Conservation (phyloP, 2,797 vertebrate genomes). For the Gadopsis bispinosus region DNA sequence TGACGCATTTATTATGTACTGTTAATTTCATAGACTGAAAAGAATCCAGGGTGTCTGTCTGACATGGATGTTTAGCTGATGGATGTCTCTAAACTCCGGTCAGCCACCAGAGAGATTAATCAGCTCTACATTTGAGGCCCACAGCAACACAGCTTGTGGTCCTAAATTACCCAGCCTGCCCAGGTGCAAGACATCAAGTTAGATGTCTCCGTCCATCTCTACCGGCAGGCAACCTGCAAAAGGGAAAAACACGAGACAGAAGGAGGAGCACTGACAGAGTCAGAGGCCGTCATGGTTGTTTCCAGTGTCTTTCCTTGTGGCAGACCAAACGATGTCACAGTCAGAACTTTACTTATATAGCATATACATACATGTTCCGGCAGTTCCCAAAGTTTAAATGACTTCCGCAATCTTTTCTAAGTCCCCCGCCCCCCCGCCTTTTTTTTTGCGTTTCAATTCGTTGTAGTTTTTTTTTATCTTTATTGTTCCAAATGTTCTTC, state of each 20-base stretch:
- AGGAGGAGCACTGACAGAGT: too few relatives aligned
- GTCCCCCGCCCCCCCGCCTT: not conserved
- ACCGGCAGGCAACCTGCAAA: too few relatives aligned
- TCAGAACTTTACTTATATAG: not conserved
- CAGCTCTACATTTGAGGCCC: not conserved
- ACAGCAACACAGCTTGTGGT: not conserved
- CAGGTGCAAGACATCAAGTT: too few relatives aligned
- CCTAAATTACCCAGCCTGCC: too few relatives aligned
- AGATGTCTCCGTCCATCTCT: too few relatives aligned
- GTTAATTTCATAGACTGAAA: not conserved
- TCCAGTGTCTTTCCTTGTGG: not conserved
- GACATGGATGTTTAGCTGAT: not conserved
- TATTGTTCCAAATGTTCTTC: not conserved
- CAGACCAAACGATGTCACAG: not conserved
- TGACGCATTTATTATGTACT: not conserved
- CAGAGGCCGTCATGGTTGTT: not conserved
- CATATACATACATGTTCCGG: too few relatives aligned
- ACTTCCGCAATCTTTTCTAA: not conserved
- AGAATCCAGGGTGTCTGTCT: not conserved
- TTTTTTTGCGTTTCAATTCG: not conserved
- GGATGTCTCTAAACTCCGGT: slow-evolving; percentile 1
- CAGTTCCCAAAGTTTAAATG: too few relatives aligned
- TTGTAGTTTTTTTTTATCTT: not conserved
- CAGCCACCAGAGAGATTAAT: not conserved
- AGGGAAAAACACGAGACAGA: too few relatives aligned